A percentile compares a stretch with the other conserved stretches of the same genome.
Conservation (phyloP, 2,888 invertebrate species). For the Cephonodes hylas region DNA sequence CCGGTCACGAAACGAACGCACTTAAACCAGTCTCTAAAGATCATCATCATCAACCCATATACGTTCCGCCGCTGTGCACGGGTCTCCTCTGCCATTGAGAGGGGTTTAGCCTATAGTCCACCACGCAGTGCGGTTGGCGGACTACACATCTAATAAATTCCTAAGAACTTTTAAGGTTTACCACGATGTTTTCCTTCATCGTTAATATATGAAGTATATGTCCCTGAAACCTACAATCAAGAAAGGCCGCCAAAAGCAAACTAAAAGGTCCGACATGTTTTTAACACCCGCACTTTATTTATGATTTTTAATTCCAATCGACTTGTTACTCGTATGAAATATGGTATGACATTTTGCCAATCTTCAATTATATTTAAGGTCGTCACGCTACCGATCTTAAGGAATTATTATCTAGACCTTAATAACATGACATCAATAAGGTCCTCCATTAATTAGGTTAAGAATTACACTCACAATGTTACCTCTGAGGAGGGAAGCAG, state of each 20-base stretch:
- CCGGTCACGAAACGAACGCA: no score
- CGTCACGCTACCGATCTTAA: slow-evolving; percentile 29
- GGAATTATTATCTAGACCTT: slow-evolving; percentile 25
- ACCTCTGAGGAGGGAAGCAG: not conserved
- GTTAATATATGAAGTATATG: no score
- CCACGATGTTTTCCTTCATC: no score
- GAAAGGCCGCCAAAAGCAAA: not conserved
- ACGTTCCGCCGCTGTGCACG: no score
- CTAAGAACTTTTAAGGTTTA: no score
- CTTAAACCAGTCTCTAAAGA: no score
- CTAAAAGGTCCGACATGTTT: not conserved
- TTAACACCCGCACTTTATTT: slow-evolving; percentile 12
- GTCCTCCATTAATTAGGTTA: not conserved
- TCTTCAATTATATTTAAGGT: slow-evolving; percentile 44
- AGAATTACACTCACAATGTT: no score
- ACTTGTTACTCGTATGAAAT: slow-evolving; percentile 38
- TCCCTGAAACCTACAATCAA: not conserved
- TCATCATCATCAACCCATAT: no score
- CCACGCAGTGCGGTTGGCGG: no score
- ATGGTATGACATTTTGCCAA: slow-evolving; percentile 39
- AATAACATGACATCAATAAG: slow-evolving; percentile 16
- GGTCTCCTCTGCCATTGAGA: no score
- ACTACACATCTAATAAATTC: no score
- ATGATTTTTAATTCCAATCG: slow-evolving; percentile 26
- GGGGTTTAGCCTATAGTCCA: no score